Evolutionary conservation across 2,888 invertebrate genomes (phyloP).

Genomic region (Diogma glabrata): DNA sequence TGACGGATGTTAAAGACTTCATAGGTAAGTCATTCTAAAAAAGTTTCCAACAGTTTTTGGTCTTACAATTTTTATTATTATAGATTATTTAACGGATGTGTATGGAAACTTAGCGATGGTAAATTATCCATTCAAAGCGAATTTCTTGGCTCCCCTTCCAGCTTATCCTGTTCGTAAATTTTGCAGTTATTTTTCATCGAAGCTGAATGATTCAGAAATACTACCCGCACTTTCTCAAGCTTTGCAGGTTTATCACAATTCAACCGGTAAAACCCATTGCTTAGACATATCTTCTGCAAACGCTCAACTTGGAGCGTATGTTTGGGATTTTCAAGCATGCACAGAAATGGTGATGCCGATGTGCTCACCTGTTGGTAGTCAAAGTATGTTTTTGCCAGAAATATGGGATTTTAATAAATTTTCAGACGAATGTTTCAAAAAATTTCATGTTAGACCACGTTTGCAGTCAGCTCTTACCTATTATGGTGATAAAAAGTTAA

Average conservation of each 20-base stretch:
- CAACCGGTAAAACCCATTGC: slow-evolving; percentile 59
- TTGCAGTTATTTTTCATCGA: slow-evolving; percentile 41
- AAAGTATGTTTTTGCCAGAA: slow-evolving; percentile 72
- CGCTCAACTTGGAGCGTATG: slow-evolving; percentile 47
- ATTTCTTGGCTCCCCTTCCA: slow-evolving; percentile 73
- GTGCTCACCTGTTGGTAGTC: slow-evolving; percentile 61
- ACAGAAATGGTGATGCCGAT: slow-evolving; percentile 97
- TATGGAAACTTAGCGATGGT: slow-evolving; percentile 83
- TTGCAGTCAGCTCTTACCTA: slow-evolving; percentile 53
- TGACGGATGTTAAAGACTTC: slow-evolving; percentile 46
- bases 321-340: slow-evolving; percentile 82
- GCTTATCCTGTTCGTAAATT: slow-evolving; percentile 65
- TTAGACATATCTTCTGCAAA: slow-evolving; percentile 49
- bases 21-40: too few relatives aligned
- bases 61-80: slow-evolving; percentile 37
- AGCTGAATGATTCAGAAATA: slow-evolving; percentile 17
- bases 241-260: slow-evolving; percentile 70
- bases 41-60: too few relatives aligned
- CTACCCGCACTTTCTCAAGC: slow-evolving; percentile 33
- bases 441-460: slow-evolving; percentile 56
- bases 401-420: slow-evolving; percentile 61
- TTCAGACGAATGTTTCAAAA: slow-evolving; percentile 54
- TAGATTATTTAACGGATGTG: slow-evolving; percentile 59
- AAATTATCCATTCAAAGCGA: slow-evolving; percentile 83
- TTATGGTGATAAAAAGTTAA: slow-evolving; percentile 71